These are phyloP conservation scores for Dunckerocampus dactyliophorus DNA, from an alignment of 2,113 vertebrate species.

Conservation along the genomic window DNA sequence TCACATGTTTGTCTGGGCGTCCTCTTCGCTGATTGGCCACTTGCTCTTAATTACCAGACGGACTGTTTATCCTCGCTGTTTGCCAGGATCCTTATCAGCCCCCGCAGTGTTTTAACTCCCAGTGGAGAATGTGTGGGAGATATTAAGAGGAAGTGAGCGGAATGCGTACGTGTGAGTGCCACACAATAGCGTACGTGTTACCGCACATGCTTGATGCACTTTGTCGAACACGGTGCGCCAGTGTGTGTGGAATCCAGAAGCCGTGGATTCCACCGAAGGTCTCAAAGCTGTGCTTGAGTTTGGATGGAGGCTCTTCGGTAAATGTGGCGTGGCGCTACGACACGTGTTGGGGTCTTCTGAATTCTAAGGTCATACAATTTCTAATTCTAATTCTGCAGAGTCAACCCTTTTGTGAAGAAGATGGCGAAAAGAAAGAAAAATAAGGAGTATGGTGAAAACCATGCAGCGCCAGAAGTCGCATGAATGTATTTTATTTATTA, in stretches of 20 bases:
- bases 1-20: constrained; percentile 57
- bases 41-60: constrained; percentile 62
- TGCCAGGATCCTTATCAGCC: constrained; percentile 70
- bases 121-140: constrained; percentile 69
- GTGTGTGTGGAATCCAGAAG: constrained; percentile 57
- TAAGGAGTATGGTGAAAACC: too few relatives aligned
- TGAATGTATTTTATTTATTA: too few relatives aligned
- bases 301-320: constrained; percentile 6
- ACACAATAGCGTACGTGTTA: constrained; percentile 41
- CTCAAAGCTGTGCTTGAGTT: constrained; percentile 23
- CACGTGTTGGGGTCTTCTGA: background rate
- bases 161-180: constrained; percentile 35
- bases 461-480: too few relatives aligned
- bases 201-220: constrained; percentile 48
- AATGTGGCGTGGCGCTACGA: constrained; percentile 15
- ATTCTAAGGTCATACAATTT: constrained; percentile 13
- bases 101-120: constrained; percentile 67
- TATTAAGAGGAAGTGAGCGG: constrained; percentile 52
- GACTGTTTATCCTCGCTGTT: constrained; percentile 70
- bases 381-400: too few relatives aligned
- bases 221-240: constrained; percentile 45
- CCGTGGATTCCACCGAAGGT: constrained; percentile 50
- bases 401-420: too few relatives aligned
- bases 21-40: constrained; percentile 51
- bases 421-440: too few relatives aligned